Base-by-base conservation (phyloP, 2,888 invertebrate genomes). In the Tillus elongatus region DNA sequence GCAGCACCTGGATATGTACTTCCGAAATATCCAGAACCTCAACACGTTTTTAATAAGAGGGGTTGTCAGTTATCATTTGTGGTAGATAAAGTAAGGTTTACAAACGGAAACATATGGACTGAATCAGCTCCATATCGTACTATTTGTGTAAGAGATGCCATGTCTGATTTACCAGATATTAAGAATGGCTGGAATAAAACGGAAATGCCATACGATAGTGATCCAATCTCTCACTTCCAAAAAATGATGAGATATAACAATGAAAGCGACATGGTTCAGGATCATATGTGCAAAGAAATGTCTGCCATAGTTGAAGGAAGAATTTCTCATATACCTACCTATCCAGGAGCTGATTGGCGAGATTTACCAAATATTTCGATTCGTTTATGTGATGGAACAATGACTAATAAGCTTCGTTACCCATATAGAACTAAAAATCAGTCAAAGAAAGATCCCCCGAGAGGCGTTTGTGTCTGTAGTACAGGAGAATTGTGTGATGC, bases 241-340 rank as follows among this genome's bases (percentile, higher is more conserved):
- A 71, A 77, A 49, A 49, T 77, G 68, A 72, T 84, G 46, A 67
- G 86, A 40, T 73, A 74, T 19, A 46, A 39, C 9, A 48, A 51
- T 24, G 40, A 43, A 2, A 36, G 28, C 8, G 35, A 36, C 1
- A 16, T 54, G 0, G 46, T 63, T 2, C 64, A 73, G 4, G 88
- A 89, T 59, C 89, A 90, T 53, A 74, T 87, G 41, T 87, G 86
- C 57, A 89, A 88, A 58, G 82, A 85, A 52, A 84, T 89, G 84
- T 79, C 81, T 19, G 74, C 83, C 1, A 61, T 89, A 16, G 82
- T 87, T 2, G 82, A 79, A 60, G 83, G 83, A 1, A 72, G 89
- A 37, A 86, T 90, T 56, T 66, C 72, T 13, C 72, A 83, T 43
- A 77, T 90, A 38, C 89, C 89, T 1, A 73, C 75, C 1, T 69